phyloP scores from a whole-genome alignment of 2,113 vertebrate species.

The Dendrocopos noguchii region DNA sequence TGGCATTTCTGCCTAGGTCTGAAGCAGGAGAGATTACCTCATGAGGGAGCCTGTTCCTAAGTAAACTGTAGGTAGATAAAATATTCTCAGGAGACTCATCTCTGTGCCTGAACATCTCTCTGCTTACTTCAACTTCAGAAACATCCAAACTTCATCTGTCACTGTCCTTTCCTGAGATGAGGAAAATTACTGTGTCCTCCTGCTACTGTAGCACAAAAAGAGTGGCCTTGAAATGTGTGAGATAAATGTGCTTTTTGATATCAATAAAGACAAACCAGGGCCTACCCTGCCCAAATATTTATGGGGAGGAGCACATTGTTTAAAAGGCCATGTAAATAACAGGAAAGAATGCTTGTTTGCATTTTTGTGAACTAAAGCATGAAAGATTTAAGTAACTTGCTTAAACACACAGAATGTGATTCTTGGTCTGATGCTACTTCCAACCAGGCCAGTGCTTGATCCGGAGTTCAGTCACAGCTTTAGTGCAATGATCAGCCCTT shows the following conservation, averaged over 20 bases:
- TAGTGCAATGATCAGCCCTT: not conserved
- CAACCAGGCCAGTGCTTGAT: not conserved
- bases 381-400: not conserved
- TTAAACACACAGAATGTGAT: not conserved
- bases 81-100: not conserved
- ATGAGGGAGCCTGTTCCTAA: not conserved
- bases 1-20: not conserved
- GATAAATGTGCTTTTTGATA: not conserved
- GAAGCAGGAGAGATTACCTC: not conserved
- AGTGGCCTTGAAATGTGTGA: not conserved
- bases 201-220: not conserved
- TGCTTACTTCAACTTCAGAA: not conserved
- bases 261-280: not conserved
- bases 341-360: not conserved
- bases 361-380: not conserved
- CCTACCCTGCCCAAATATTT: not conserved
- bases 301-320: not conserved
- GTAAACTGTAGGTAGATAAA: not conserved
- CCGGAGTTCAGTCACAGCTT: not conserved
- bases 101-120: not conserved
- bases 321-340: not conserved
- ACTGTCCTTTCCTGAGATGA: not conserved
- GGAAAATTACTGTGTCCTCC: not conserved
- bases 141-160: not conserved
- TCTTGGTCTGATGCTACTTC: not conserved